A percentile compares a stretch with the other conserved stretches of the same genome.
phyloP scores from a whole-genome alignment of 2,113 vertebrate species.

The Collichthys lucidus region DNA sequence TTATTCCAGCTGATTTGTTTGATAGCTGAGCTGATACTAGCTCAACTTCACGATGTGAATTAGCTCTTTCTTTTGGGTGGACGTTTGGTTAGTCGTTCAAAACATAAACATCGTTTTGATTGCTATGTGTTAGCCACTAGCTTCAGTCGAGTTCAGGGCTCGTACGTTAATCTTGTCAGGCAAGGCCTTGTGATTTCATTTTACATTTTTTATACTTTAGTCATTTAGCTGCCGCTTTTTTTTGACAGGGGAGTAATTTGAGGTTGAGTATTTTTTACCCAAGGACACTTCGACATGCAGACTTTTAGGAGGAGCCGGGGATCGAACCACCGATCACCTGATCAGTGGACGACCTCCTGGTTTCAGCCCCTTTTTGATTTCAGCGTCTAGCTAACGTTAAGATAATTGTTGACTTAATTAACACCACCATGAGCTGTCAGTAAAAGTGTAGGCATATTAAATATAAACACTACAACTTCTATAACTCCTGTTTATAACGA shows the following conservation, averaged over 20 bases:
- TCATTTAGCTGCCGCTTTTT: too few relatives aligned
- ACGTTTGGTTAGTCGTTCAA: neutral
- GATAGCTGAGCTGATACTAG: accelerated
- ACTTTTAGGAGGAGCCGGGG: too few relatives aligned
- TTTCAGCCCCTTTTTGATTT: too few relatives aligned
- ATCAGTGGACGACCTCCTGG: too few relatives aligned
- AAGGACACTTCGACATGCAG: too few relatives aligned
- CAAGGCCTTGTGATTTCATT: conserved; percentile 21
- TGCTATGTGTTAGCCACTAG: conserved; percentile 22
- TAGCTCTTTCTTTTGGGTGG: accelerated
- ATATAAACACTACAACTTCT: neutral
- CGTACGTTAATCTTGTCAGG: neutral
- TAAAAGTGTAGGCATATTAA: neutral
- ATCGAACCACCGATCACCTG: too few relatives aligned
- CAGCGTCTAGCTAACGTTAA: too few relatives aligned
- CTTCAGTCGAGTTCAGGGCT: neutral
- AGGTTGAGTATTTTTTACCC: too few relatives aligned
- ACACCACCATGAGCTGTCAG: accelerated
- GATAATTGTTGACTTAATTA: neutral
- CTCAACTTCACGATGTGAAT: accelerated
- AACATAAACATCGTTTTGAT: neutral
- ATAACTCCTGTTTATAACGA: too few relatives aligned
- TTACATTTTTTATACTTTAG: too few relatives aligned
- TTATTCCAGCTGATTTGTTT: neutral
- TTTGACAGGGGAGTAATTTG: too few relatives aligned